These are phyloP conservation scores for Phrynosoma platyrhinos DNA, from an alignment of 2,113 vertebrate species.

Conservation along the genomic window DNA sequence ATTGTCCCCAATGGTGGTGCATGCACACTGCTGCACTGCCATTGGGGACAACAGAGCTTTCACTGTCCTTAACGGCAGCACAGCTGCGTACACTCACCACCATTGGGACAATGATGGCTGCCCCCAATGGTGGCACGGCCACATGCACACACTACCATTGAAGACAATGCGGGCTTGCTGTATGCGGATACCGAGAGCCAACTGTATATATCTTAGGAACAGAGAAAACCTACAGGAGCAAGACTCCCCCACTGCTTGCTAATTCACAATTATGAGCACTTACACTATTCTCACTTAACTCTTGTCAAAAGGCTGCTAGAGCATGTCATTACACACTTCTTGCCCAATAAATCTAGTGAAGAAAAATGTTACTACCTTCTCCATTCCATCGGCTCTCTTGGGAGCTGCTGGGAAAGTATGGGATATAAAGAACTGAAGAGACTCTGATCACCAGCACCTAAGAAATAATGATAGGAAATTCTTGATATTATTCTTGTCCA, in stretches of 20 bases:
- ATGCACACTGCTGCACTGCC: too few species aligned
- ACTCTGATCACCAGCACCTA: slow-evolving; percentile 95
- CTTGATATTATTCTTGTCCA: not conserved
- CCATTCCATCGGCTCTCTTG: slow-evolving; percentile 97
- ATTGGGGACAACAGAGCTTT: too few species aligned
- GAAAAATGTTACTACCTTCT: slow-evolving; percentile 81
- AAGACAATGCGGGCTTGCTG: too few species aligned
- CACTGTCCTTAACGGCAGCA: too few species aligned
- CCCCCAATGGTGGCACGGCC: too few species aligned
- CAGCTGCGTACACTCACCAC: too few species aligned
- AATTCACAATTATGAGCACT: not conserved
- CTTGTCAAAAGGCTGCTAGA: slow-evolving; percentile 12
- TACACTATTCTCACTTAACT: slow-evolving; percentile 30
- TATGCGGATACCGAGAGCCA: too few species aligned
- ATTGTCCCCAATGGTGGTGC: too few species aligned
- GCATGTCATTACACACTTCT: not conserved
- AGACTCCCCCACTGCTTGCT: not conserved
- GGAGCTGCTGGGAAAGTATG: slow-evolving; percentile 92
- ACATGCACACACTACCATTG: too few species aligned
- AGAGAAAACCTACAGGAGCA: not conserved
- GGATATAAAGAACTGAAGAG: slow-evolving; percentile 92
- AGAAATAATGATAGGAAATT: slow-evolving; percentile 52
- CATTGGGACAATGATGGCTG: too few species aligned
- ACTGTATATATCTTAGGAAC: not conserved
- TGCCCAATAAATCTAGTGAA: not conserved